These are phyloP conservation scores for Oligia fasciuncula DNA, from an alignment of 2,888 invertebrate genomes.

Conservation along the genomic window DNA sequence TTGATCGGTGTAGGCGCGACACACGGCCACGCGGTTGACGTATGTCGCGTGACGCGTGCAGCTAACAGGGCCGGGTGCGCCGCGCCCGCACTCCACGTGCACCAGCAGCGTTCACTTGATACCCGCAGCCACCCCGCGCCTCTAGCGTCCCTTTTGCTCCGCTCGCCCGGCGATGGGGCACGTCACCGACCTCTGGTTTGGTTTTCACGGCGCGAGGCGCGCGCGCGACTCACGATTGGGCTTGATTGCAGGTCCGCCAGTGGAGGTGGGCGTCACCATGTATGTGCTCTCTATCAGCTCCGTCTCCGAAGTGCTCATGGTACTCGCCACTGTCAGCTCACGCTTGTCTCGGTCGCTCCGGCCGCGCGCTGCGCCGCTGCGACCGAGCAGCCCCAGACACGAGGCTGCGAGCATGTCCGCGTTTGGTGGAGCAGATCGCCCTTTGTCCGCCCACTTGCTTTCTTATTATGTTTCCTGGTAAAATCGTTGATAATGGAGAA, in stretches of 20 bases:
- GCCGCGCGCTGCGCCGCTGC: constrained; percentile 79
- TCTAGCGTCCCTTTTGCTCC: constrained; percentile 72
- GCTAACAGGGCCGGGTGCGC: constrained; percentile 46
- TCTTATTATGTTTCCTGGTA: constrained; percentile 85
- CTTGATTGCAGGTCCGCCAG: constrained; percentile 97
- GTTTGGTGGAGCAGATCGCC: constrained; percentile 87
- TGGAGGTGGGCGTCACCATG: constrained; percentile 99
- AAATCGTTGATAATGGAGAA: constrained; percentile 60
- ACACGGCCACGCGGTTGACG: constrained; percentile 64
- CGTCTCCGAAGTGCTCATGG: constrained; percentile 99
- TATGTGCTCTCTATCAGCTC: constrained; percentile 99
- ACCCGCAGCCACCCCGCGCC: constrained; percentile 76
- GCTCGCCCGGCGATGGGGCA: constrained; percentile 81
- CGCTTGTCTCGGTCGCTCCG: constrained; percentile 86
- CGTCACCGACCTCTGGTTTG: constrained; percentile 85
- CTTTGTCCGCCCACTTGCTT: constrained; percentile 87
- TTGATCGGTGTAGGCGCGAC: constrained; percentile 73
- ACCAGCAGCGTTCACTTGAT: constrained; percentile 58
- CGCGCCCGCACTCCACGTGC: constrained; percentile 53
- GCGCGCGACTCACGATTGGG: constrained; percentile 86
- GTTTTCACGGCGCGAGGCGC: constrained; percentile 84
- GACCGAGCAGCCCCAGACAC: constrained; percentile 90
- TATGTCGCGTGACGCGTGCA: constrained; percentile 47
- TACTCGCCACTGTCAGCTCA: constrained; percentile 91
- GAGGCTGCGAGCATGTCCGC: constrained; percentile 90